Base-by-base conservation (phyloP, 2,113 vertebrate species). In the Anolis carolinensis region DNA sequence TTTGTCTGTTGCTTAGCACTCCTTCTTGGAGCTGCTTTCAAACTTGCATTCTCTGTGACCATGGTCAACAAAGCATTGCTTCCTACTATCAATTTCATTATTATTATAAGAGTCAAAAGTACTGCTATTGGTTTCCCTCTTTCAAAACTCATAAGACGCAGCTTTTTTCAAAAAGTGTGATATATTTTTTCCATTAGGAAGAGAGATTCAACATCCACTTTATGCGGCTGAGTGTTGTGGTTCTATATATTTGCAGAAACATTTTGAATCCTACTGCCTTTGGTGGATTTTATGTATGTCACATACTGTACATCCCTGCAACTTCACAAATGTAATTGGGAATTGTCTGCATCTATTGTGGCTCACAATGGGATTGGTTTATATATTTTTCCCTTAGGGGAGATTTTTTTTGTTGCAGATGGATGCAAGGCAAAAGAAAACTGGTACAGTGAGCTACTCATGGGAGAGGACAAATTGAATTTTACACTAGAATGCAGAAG, bases 361-460 rank as follows among this genome's bases (percentile, higher is more conserved):
- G 71, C 62, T 89, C 78, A 76, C 30, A 14, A 1, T 18, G 44
- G 81, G 89, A 72, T 77, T 85, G 80, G 48, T 87, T 83, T 79
- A 65, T 67, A 68, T 50, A 0, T 0, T 11, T 25, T 74, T 86
- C 21, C 34, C 34, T 52, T 62, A 52, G 50, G 70, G 25, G 27
- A 62, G 34, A 13, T 39, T 59, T 75, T 75, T 44, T 72, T 25
- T 70, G 82, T 79, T 65, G 14, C 80, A 88, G 81, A 84, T 67
- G 84, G 72, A 86, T 59, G 89, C 79, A 89, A 87, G 83, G 81
- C 85, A 90, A 52, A 55, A 18, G 39, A 65, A 72, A 91, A 81
- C 30, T 84, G 85, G 79, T 36, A n/a, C 78, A 84, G 87, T 63
- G 87, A 91, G 71, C 71, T 74, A 88, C 70, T 36, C 32, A 18